Evolutionary conservation across 2,113 vertebrate genomes (phyloP).

Genomic region (Chlorodrepanis virens): DNA sequence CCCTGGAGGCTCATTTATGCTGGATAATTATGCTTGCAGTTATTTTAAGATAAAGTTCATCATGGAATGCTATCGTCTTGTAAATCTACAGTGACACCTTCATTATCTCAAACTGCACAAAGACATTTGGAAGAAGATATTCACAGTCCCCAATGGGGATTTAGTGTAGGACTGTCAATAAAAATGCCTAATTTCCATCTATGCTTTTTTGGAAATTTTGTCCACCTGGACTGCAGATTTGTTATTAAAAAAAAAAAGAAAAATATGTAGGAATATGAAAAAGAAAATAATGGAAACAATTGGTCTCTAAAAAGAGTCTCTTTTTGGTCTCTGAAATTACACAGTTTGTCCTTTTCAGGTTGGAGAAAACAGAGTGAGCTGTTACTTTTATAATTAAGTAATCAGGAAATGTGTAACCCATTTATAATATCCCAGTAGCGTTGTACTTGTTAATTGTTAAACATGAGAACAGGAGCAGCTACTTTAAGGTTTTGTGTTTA

Average conservation of each 20-base stretch:
- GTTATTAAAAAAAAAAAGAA: not conserved
- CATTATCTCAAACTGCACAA: not conserved
- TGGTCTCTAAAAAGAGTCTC: no score
- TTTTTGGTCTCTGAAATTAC: not conserved
- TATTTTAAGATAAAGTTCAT: slow-evolving; percentile 43
- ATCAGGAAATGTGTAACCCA: not conserved
- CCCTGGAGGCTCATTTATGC: slow-evolving; percentile 6
- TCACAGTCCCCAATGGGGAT: not conserved
- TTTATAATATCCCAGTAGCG: slow-evolving; percentile 6
- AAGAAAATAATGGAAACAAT: not conserved
- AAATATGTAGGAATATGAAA: not conserved
- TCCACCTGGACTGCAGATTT: not conserved
- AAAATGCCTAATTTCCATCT: not conserved
- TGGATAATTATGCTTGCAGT: slow-evolving; percentile 21
- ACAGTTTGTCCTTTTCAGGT: not conserved
- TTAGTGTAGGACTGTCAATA: not conserved
- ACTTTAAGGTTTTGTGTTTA: not conserved
- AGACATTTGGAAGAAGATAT: not conserved
- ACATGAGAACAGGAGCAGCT: not conserved
- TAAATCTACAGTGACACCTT: slow-evolving; percentile 20
- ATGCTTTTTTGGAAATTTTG: not conserved
- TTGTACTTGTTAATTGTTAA: slow-evolving; percentile 14
- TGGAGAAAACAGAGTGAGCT: not conserved
- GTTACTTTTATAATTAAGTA: not conserved
- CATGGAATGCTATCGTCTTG: not conserved